Base-by-base conservation (phyloP, 2,797 vertebrate species). In the Cyclura pinguis region DNA sequence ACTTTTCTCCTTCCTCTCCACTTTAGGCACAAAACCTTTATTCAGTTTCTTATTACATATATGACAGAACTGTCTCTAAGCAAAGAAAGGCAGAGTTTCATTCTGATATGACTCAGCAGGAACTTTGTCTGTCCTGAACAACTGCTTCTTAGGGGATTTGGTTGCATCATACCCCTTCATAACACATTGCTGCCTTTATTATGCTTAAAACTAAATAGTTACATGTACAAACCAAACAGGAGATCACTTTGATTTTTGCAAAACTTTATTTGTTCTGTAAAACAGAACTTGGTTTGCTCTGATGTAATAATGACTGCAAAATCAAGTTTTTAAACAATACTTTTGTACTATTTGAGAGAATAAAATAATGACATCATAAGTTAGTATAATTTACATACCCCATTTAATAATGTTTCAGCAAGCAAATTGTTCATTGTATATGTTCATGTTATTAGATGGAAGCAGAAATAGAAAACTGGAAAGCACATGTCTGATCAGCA, bases 51-150 rank as follows among this genome's bases (percentile, higher is more conserved):
- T 22, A 35, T 35, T 6, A 80, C 20, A 38, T 85, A 80, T 32
- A 42, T 89, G 50, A 13, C 57, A 85, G 27, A 42, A 82, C 55
- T 83, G 67, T 32, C 35, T 88, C 67, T 76, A 38, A 62, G 73
- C 35, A 86, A 77, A 77, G 77, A 55, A 14, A 77, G 67, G 10
- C 47, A 72, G 59, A 38, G 18, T 47, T 24, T 20, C 24, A 55
- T 67, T 78, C 74, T 80, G 59, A 57, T 29, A 80, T 22, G 24
- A 42, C 38, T 22, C 22, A 76, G 88, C 27, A 84, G 72, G 20
- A 64, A 50, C 84, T 85, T n/a, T 55, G 32, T 4, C 32, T 89
- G 73, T 38, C 81, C 29, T 38, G 78, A 78, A 87, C 78, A 82
- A 64, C 29, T 88, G 50, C 20, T 73, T 74, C 55, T 67, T 74